A percentile compares a stretch with the other conserved stretches of the same genome.
Conservation (phyloP, 1,140 invertebrate species). For the Neomicropteryx cornuta region DNA sequence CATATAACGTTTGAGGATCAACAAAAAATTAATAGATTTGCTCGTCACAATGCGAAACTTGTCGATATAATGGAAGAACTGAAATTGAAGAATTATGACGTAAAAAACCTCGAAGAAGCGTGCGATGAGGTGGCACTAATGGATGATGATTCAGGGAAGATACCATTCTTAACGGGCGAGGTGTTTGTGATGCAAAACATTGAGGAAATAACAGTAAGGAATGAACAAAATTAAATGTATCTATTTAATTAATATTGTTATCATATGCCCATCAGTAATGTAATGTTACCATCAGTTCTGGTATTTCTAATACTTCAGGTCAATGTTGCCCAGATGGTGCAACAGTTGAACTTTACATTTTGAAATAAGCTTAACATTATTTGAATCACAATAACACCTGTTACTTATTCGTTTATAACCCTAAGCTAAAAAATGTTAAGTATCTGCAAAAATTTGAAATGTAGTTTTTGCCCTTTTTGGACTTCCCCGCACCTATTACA, state of each 20-base stretch:
- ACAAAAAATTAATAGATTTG: conserved; percentile 95
- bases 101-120: conserved; percentile 89
- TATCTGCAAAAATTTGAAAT: no score
- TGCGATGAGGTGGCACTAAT: conserved; percentile 74
- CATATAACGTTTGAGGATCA: conserved; percentile 95
- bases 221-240: no score
- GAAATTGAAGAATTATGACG: conserved; percentile 79
- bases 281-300: neutral
- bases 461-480: no score
- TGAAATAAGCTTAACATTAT: neutral
- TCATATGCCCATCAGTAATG: neutral
- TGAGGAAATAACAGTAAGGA: conserved; percentile 60
- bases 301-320: neutral
- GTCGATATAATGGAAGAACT: conserved; percentile 87
- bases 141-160: conserved; percentile 65
- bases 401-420: no score
- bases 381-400: no score
- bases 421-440: no score
- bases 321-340: neutral
- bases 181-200: conserved; percentile 71
- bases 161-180: conserved; percentile 83
- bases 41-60: conserved; percentile 80
- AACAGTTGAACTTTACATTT: neutral
- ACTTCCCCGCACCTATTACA: no score
- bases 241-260: neutral